A percentile compares a stretch with the other conserved stretches of the same genome.
Conservation (phyloP, 2,888 invertebrate genomes). For the Sesia apiformis region DNA sequence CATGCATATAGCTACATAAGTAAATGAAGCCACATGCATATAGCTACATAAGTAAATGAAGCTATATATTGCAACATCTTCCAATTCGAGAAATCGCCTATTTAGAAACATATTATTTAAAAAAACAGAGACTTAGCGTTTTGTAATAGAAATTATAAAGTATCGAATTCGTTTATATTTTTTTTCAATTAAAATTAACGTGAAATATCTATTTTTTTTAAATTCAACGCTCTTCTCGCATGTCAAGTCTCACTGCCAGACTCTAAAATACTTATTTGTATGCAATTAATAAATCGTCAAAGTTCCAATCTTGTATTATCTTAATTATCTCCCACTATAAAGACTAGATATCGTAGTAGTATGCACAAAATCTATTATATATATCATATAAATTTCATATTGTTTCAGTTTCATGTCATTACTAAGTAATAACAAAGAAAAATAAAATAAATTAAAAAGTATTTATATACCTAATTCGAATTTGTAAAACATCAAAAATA, state of each 20-base stretch:
- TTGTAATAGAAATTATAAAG: neutral
- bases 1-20: too few relatives aligned
- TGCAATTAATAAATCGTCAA: neutral
- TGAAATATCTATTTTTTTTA: neutral
- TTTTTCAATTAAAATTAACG: neutral
- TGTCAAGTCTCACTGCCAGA: too few relatives aligned
- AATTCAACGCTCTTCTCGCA: neutral
- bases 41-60: too few relatives aligned
- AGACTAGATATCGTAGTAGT: constrained; percentile 1
- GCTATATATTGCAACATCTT: too few relatives aligned
- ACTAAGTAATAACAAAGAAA: neutral
- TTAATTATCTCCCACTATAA: neutral
- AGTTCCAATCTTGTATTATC: neutral
- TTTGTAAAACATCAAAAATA: too few relatives aligned
- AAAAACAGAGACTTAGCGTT: neutral
- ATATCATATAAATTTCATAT: constrained; percentile 3
- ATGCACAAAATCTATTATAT: constrained; percentile 4
- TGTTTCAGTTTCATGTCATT: neutral
- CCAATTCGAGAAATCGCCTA: too few relatives aligned
- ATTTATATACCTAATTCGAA: neutral
- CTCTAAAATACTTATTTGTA: neutral
- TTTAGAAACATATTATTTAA: too few relatives aligned
- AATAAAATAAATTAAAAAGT: neutral
- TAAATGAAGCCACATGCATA: too few relatives aligned
- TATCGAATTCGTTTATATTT: neutral